These are phyloP conservation scores for Cryptus viduatorius DNA, from an alignment of 2,888 invertebrate species.

Conservation along the genomic window DNA sequence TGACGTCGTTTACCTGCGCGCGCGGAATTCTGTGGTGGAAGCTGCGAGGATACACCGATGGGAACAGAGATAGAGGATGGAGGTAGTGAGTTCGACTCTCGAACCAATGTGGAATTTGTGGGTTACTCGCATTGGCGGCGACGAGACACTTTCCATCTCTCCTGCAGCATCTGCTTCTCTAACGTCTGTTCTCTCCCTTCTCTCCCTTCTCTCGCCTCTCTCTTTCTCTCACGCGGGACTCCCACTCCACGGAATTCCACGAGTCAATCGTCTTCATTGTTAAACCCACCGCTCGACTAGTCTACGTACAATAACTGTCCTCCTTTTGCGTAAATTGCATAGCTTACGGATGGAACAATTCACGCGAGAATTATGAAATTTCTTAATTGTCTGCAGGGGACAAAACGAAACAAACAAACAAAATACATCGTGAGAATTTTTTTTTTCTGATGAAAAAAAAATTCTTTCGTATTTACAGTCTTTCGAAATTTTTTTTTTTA, in stretches of 20 bases:
- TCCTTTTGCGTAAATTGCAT: constrained; percentile 23
- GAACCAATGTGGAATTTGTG: constrained; percentile 45
- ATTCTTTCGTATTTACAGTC: neutral
- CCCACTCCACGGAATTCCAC: constrained; percentile 43
- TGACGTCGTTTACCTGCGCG: constrained; percentile 10
- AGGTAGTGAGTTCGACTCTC: constrained; percentile 30
- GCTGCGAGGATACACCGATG: neutral
- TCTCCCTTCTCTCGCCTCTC: neutral
- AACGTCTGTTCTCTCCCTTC: constrained; percentile 6
- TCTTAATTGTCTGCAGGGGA: neutral
- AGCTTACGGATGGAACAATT: neutral
- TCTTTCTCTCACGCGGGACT: neutral
- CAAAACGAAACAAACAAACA: neutral
- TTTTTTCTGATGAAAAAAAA: no score
- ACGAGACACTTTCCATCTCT: constrained; percentile 49
- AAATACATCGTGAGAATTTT: no score
- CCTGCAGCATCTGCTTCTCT: constrained; percentile 22
- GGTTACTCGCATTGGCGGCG: constrained; percentile 41
- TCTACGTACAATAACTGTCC: neutral
- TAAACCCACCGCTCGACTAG: constrained; percentile 14
- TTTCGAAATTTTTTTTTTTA: no score
- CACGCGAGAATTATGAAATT: neutral
- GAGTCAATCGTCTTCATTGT: constrained; percentile 44
- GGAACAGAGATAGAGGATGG: neutral
- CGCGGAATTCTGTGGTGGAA: neutral